Conservation (phyloP, 2,888 invertebrate genomes). For the Rhabditoides inermis region DNA sequence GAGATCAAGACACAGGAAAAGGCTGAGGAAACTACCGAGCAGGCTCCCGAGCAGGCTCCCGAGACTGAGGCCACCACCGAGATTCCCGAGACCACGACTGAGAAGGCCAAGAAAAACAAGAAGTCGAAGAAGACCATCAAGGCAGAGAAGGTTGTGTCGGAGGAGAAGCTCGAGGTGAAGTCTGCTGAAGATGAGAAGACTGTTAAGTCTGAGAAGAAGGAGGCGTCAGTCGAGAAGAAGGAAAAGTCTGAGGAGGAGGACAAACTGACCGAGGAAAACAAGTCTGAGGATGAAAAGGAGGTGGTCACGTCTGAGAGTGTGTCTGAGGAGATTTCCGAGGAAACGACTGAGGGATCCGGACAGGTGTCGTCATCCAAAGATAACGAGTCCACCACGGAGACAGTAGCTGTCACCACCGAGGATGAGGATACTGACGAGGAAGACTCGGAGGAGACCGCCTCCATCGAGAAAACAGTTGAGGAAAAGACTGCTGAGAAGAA, state of each 20-base stretch:
- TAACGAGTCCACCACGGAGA: no score
- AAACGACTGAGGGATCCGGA: no score
- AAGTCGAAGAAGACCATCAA: slow-evolving; percentile 3
- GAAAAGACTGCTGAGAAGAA: not conserved
- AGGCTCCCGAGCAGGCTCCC: slow-evolving; percentile 2
- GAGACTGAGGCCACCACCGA: slow-evolving; percentile 6
- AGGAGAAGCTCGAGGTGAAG: slow-evolving; percentile 2
- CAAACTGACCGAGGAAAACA: slow-evolving; percentile 6
- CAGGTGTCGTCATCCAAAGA: no score
- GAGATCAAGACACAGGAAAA: no score
- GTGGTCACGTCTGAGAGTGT: no score
- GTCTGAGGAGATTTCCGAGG: no score
- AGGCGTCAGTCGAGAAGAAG: not conserved
- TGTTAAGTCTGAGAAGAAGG: not conserved
- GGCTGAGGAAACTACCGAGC: slow-evolving; percentile 1
- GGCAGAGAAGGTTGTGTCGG: not conserved
- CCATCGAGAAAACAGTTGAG: no score
- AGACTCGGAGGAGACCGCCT: no score
- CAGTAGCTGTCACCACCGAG: no score
- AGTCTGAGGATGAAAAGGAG: slow-evolving; percentile 1
- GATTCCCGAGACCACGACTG: slow-evolving; percentile 11
- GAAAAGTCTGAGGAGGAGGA: not conserved
- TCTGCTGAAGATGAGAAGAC: not conserved
- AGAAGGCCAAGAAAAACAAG: not conserved
- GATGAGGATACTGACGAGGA: no score